Base-by-base conservation (phyloP, 2,888 invertebrate species). In the Melolontha melolontha region DNA sequence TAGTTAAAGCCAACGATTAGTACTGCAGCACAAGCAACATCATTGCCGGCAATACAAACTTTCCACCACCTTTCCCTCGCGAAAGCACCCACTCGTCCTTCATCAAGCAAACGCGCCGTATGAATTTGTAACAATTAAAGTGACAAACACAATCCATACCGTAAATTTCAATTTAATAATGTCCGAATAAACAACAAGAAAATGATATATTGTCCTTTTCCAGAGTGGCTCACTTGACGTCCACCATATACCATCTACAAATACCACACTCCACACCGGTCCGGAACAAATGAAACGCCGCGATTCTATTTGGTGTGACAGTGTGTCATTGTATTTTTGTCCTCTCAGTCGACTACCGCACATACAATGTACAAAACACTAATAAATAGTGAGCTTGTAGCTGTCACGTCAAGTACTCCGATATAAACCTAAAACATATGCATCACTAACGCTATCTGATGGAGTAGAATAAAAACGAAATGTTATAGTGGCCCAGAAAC, bases 131-230 rank as follows among this genome's bases (percentile, higher is more conserved):
- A 79, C 79, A 79, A 79, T 79, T 79, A 79, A 79, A 79, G 79
- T 77, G 80, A 80, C 80, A 79, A 79, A 79, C 76, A 75, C 79
- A 79, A 80, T 79, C 78, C 75, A 76, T 68, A 68, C 74, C 78
- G 79, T 80, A 80, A 80, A 80, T 80, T 76, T 75, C 74, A 76
- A 78, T 79, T 79, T 79, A 80, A 80, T 79, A 80, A 62, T 55
- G 62, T 63, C 50, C 63, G 66, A 64, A 69, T 64, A 69, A 70
- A 72, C 72, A 72, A 70, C 34, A 34, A 34, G 34, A 69, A 72
- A 72, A 68, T 72, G 68, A 72, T 70, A 64, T 69, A 70, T 72
- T 11, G 63, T 64, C 55, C 47, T 34, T 34, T 34, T 34, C 54
- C 40, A 40, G 40, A 39, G 63, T 55, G 59, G 59, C 42, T 42